These are phyloP conservation scores for Dryas iulia DNA, from an alignment of 1,140 invertebrate species.

Conservation along the genomic window DNA sequence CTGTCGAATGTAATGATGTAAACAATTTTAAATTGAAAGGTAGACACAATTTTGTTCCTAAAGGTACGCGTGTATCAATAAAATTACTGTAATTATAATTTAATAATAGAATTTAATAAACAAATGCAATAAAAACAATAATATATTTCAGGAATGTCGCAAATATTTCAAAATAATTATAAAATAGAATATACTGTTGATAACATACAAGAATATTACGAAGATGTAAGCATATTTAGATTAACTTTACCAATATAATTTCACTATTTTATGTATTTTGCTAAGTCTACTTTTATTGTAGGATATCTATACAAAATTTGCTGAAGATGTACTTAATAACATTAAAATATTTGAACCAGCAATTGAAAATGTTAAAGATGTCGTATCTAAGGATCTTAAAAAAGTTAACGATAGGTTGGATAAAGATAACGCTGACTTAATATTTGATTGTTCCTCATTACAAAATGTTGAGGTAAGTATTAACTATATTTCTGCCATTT, in stretches of 20 bases:
- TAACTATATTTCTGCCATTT: too few species aligned
- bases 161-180: slow-evolving; percentile 45
- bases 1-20: neutral
- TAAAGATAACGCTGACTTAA: slow-evolving; percentile 47
- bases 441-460: slow-evolving; percentile 50
- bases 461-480: slow-evolving; percentile 47
- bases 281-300: slow-evolving; percentile 30
- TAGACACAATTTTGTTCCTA: slow-evolving; percentile 57
- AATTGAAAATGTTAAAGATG: slow-evolving; percentile 45
- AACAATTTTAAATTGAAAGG: slow-evolving; percentile 47
- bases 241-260: slow-evolving; percentile 6
- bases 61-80: slow-evolving; percentile 49
- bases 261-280: slow-evolving; percentile 1
- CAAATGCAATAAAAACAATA: neutral
- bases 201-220: slow-evolving; percentile 50
- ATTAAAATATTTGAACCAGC: slow-evolving; percentile 52
- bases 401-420: slow-evolving; percentile 43
- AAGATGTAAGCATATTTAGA: slow-evolving; percentile 44
- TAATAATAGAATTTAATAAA: too few species aligned
- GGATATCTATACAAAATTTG: slow-evolving; percentile 58
- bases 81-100: neutral
- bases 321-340: slow-evolving; percentile 44
- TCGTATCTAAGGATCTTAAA: slow-evolving; percentile 37
- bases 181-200: slow-evolving; percentile 28
- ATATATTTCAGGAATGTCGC: slow-evolving; percentile 59